phyloP scores from a whole-genome alignment of 2,888 invertebrate species.

The Caprella mutica region DNA sequence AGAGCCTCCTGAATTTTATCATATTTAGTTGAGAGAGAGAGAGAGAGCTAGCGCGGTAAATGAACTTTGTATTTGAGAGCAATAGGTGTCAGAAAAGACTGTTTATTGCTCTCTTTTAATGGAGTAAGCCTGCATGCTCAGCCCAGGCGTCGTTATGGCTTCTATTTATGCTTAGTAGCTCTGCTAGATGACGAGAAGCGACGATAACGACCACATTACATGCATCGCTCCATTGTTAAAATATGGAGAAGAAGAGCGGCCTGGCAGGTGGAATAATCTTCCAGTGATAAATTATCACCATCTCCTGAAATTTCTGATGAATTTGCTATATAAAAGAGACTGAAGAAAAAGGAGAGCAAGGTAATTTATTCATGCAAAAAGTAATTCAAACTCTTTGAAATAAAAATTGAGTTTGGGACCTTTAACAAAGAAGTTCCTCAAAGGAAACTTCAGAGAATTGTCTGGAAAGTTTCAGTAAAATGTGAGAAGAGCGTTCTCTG shows the following conservation, averaged over 20 bases:
- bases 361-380: too few species aligned
- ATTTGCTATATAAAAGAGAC: too few species aligned
- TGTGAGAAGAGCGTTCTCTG: conserved; percentile 6
- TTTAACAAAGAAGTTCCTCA: too few species aligned
- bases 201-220: conserved; percentile 3
- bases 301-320: too few species aligned
- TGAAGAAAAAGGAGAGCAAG: too few species aligned
- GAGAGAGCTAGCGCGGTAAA: conserved; percentile 1
- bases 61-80: conserved; percentile 1
- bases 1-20: conserved; percentile 9
- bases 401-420: too few species aligned
- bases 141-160: conserved; percentile 1
- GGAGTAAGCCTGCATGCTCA: conserved; percentile 10
- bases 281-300: too few species aligned
- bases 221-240: conserved; percentile 2
- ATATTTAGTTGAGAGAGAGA: too few species aligned
- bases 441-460: too few species aligned
- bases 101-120: conserved; percentile 7
- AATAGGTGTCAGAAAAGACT: not conserved
- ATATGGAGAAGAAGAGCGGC: not conserved
- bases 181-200: conserved; percentile 4
- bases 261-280: conserved; percentile 7
- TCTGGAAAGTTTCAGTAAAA: conserved; percentile 10
- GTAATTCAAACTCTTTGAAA: too few species aligned
- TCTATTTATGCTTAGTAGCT: conserved; percentile 4